Evolutionary conservation across 2,888 invertebrate species (phyloP), one percentile per base, ranked within the genome.

Genomic region (Drosophila basisetae): DNA sequence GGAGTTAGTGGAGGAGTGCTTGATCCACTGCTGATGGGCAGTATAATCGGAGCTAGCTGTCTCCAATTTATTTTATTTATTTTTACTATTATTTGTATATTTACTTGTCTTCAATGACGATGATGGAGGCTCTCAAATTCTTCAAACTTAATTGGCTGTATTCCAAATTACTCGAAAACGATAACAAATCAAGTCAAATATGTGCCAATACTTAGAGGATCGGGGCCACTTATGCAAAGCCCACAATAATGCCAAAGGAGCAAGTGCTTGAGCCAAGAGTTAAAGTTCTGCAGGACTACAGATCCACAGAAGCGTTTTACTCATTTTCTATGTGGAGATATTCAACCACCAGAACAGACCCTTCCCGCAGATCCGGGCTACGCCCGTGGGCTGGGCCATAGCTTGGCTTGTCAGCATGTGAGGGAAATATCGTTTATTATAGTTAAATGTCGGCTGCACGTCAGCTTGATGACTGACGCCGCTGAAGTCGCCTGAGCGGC

Each of bases 341-440:
- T 11, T 18, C 2, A 25, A 4, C 0, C 18, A 50, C 22, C 22
- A 22, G 22, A 22, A 0, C 25, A 18, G n/a, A 4, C 50, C 16
- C 50, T 28, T 50, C 18, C 9, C 18, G 1, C 25, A 28, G 5
- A 25, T 22, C 18, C 54, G 6, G 22, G 1, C 35, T 18, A 18
- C 54, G 54, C 35, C n/a, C 35, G 25, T 55, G 18, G n/a, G 18
- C 52, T n/a, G 18, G 25, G 52, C 13, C 60, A 41, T 52, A 49
- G 68, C 60, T 53, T 37, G 52, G 55, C 61, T 55, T 80, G 80
- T 78, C 71, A 74, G 73, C 71, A 70, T 73, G 43, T 81, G 73
- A 79, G 70, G 87, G 83, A 83, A 80, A 73, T 84, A 84, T 84
- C 79, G 84, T 84, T 84, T 87, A 87, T 84, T 79, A 84, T 84